A percentile compares a stretch with the other conserved stretches of the same genome.
Evolutionary conservation across 2,888 invertebrate genomes (phyloP).

Genomic region (Myopa testacea): DNA sequence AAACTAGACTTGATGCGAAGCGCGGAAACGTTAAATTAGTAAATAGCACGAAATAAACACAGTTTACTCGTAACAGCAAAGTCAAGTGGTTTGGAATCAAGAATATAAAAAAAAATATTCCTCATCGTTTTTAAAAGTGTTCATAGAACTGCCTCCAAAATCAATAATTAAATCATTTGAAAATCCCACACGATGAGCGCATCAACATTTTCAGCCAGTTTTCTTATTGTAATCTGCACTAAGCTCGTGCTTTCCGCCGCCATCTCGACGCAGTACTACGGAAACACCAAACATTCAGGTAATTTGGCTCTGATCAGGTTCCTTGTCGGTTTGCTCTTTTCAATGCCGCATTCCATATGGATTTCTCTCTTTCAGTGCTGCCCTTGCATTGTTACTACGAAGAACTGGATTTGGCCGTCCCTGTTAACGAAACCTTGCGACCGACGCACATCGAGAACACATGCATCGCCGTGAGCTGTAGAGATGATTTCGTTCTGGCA

Average conservation of each 20-base stretch:
- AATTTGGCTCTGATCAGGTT: background rate
- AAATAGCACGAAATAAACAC: background rate
- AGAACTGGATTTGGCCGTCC: slow-evolving; percentile 54
- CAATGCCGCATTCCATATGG: background rate
- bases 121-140: background rate
- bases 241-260: background rate
- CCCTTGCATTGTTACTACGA: slow-evolving; percentile 54
- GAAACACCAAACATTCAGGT: slow-evolving; percentile 55
- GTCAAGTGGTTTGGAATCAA: background rate
- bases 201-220: background rate
- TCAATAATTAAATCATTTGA: background rate
- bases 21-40: background rate
- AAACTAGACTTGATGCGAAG: background rate
- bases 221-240: background rate
- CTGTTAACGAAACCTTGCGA: slow-evolving; percentile 49
- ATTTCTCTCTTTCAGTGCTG: slow-evolving; percentile 42
- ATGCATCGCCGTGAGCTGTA: slow-evolving; percentile 54
- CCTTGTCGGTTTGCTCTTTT: background rate
- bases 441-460: slow-evolving; percentile 49
- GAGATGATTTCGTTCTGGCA: slow-evolving; percentile 57
- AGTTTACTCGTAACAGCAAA: background rate
- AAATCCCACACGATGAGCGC: background rate
- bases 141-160: background rate
- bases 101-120: background rate
- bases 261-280: slow-evolving; percentile 53